Evolutionary conservation across 2,888 invertebrate genomes (phyloP), one percentile per base, ranked within the genome.

Genomic region (Drosophila paramelanica): DNA sequence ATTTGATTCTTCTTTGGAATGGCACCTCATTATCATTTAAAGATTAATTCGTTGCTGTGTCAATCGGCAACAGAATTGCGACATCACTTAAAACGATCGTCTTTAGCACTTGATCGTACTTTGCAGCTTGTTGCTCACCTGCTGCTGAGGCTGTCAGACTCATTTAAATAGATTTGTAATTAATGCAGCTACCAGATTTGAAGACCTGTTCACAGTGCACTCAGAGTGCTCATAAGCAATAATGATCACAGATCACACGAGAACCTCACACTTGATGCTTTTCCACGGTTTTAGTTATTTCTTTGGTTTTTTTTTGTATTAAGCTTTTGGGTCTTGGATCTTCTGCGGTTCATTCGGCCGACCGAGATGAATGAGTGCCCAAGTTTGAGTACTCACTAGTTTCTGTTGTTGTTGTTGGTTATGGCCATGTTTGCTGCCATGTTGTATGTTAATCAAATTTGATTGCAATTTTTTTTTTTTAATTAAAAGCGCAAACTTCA

Each of bases 371-470:
- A 64, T 70, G 47, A 59, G 45, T 69, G 46, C 53, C 50, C 47
- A 47, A 42, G 20, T 60, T 25, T 43, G 60, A 60, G 64, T 73
- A 57, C 72, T 50, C 65, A 68, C 49, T 59, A 14, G 53, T 20
- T 60, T n/a, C 6, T 36, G 47, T 39, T 68, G 52, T 42, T 59
- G 46, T n/a, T 53, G 64, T 43, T 39, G 41, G 17, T 67, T 42
- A 46, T 53, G 60, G 49, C 27, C 74, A 73, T 77, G 73, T 68
- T 72, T 61, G 68, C 56, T 73, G 72, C 55, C 76, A 65, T 69
- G 65, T 82, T 81, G 57, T 83, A 81, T 87, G 86, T 74, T 87
- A 87, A 86, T 86, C 71, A 80, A 75, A 59, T 72, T 77, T 77
- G 76, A 81, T 75, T 87, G 79, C 84, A 81, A 68, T 56, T 72